Evolutionary conservation across 2,797 vertebrate species (phyloP).

Genomic region (Taenioides sp.): DNA sequence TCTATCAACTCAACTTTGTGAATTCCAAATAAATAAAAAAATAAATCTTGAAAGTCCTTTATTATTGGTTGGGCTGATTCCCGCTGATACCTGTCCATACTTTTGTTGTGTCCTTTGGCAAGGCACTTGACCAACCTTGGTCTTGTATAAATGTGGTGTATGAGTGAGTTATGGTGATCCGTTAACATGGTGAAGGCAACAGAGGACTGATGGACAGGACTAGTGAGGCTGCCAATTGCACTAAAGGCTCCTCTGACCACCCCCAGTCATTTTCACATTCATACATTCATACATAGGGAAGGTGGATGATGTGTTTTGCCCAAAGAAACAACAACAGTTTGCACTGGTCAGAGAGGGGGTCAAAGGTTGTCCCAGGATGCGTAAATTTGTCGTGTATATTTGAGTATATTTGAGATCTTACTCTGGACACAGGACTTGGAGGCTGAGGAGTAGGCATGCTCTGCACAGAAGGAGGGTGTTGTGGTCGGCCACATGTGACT

Average conservation of each 20-base stretch:
- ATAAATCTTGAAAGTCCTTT: neutral
- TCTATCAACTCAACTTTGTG: neutral
- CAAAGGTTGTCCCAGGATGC: neutral
- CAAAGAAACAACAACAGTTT: neutral
- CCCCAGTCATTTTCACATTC: no score
- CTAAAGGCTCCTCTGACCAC: no score
- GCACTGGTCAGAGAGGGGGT: no score
- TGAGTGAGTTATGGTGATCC: no score
- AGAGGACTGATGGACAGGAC: no score
- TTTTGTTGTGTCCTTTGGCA: neutral
- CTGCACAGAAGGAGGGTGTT: conserved; percentile 91
- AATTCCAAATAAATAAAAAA: no score
- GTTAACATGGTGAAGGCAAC: no score
- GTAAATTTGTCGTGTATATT: neutral
- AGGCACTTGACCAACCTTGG: no score
- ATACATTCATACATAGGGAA: no score
- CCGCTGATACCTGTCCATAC: neutral
- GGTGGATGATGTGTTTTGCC: neutral
- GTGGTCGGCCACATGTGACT: conserved; percentile 95
- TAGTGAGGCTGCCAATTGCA: no score
- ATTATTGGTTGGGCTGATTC: neutral
- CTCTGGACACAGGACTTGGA: conserved; percentile 96
- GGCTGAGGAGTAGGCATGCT: conserved; percentile 96
- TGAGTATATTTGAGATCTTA: conserved; percentile 58
- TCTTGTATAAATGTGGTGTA: no score